Evolutionary conservation across 2,888 invertebrate species (phyloP), one percentile per base, ranked within the genome.

Genomic region (Phrixothrix hirtus): DNA sequence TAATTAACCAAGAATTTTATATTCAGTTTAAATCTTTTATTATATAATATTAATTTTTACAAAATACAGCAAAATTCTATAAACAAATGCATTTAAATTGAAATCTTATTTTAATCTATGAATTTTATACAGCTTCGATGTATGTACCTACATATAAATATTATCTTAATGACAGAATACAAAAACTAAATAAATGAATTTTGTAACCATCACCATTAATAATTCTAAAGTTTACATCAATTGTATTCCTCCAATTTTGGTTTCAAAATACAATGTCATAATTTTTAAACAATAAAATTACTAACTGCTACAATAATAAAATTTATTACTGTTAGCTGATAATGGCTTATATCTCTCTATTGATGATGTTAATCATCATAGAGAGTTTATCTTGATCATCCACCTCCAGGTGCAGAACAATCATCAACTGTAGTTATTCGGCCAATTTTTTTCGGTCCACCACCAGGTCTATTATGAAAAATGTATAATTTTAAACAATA

Each of bases 301-400:
- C 36, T 14, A 41, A 27, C 21, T 36, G 46, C 31, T 26, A 37
- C n/a, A n/a, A n/a, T 10, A 26, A 27, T 32, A 15, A 15, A 34
- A 29, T 11, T 15, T 12, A 34, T 17, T 30, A 27, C 27, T 17
- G 17, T 35, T 30, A n/a, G 36, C 47, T 26, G 48, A 57, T 57
- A 49, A 49, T 37, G 52, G 49, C 25, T 12, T n/a, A n/a, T 21
- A 10, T 5, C 62, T 61, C 59, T 57, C 55, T 51, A 13, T n/a
- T 46, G 34, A 49, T 48, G 56, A 46, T 12, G 44, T 45, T 44
- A 59, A 36, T 54, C 47, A 54, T 58, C 51, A 52, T 30, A 34
- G 59, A 61, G 64, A 65, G 65, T 59, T 61, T 67, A 67, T 16
- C 67, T 59, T 26, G 66, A 57, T 67, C 67, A 67, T 66, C 67